Evolutionary conservation across 2,888 invertebrate species (phyloP).

Genomic region (Heliconius ethilla): DNA sequence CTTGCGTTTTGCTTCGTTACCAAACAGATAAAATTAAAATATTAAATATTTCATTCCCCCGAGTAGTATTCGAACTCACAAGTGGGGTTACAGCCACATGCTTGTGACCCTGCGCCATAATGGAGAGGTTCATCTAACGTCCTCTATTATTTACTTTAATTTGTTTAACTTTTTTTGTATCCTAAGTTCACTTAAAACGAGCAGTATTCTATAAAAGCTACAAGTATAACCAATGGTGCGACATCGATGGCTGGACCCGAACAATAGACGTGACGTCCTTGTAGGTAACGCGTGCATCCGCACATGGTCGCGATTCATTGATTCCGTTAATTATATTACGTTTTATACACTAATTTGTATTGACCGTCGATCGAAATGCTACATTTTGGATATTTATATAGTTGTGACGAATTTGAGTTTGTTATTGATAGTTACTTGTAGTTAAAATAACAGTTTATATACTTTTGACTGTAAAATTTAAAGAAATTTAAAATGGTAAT

Average conservation of each 20-base stretch:
- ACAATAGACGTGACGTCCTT: slow-evolving; percentile 57
- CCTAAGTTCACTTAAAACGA: background rate
- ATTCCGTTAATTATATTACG: slow-evolving; percentile 40
- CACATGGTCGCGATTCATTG: slow-evolving; percentile 52
- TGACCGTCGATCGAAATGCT: background rate
- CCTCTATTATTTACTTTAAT: too few relatives aligned
- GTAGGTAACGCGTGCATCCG: slow-evolving; percentile 72
- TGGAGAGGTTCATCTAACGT: too few relatives aligned
- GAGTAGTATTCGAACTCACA: background rate
- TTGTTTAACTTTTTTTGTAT: too few relatives aligned
- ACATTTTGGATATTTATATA: background rate
- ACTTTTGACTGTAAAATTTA: too few relatives aligned
- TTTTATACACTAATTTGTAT: slow-evolving; percentile 32
- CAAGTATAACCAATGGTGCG: slow-evolving; percentile 39
- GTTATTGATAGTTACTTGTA: background rate
- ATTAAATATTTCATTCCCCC: background rate
- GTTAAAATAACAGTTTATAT: too few relatives aligned
- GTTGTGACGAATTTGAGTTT: background rate
- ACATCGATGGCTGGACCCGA: slow-evolving; percentile 46
- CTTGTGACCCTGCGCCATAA: too few relatives aligned
- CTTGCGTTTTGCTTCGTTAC: too few relatives aligned
- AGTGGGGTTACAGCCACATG: background rate
- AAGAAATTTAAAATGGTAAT: too few relatives aligned
- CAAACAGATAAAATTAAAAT: too few relatives aligned
- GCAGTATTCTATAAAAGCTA: slow-evolving; percentile 20